phyloP scores from a whole-genome alignment of 2,888 invertebrate species.

The Eupsilia transversa region DNA sequence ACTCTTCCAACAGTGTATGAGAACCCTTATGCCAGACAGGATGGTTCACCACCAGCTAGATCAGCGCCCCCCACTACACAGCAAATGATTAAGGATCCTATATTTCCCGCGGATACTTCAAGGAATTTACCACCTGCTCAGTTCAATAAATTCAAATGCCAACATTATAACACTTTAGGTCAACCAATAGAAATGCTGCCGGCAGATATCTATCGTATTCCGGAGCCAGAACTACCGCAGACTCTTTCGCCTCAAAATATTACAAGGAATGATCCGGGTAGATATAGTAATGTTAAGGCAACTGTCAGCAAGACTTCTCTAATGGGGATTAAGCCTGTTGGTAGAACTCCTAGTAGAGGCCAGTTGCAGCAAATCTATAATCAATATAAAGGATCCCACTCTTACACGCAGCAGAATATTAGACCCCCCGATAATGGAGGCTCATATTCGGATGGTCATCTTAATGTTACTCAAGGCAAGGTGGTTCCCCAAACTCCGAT shows the following conservation, averaged over 20 bases:
- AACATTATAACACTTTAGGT: constrained; percentile 82
- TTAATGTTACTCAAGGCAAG: constrained; percentile 68
- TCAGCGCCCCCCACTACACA: constrained; percentile 44
- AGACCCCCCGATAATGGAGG: constrained; percentile 67
- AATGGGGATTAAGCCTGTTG: constrained; percentile 74
- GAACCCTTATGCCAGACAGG: constrained; percentile 46
- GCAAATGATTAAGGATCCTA: constrained; percentile 76
- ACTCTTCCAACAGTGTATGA: constrained; percentile 65
- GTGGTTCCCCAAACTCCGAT: constrained; percentile 70
- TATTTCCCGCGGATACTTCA: constrained; percentile 80
- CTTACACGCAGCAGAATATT: constrained; percentile 81
- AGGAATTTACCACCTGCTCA: constrained; percentile 63
- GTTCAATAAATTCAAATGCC: constrained; percentile 52
- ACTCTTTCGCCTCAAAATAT: constrained; percentile 80
- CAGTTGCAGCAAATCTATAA: constrained; percentile 85
- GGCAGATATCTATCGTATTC: constrained; percentile 71
- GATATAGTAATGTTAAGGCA: constrained; percentile 79
- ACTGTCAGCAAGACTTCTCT: constrained; percentile 85
- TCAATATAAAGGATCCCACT: constrained; percentile 85
- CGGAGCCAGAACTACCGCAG: constrained; percentile 77
- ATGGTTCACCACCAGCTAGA: constrained; percentile 8
- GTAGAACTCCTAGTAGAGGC: constrained; percentile 78
- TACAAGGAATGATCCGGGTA: constrained; percentile 59
- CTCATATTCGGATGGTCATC: constrained; percentile 78
- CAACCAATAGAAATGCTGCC: constrained; percentile 84